These are phyloP conservation scores for Plemyria rubiginata DNA, from an alignment of 2,888 invertebrate genomes.

Conservation along the genomic window DNA sequence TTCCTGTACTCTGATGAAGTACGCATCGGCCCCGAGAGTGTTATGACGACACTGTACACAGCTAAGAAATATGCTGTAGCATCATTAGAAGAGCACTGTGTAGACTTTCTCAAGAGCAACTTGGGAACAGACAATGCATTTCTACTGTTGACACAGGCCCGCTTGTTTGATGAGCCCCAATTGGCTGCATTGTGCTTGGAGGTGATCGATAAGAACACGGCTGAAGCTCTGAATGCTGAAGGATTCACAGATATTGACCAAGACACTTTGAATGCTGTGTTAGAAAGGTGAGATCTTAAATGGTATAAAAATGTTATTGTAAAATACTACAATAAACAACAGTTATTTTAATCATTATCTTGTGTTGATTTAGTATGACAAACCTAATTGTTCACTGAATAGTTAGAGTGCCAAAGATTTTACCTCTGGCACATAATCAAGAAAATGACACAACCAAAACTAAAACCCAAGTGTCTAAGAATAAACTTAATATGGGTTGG, in stretches of 20 bases:
- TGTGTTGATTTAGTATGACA: slow-evolving; percentile 29
- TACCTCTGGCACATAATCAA: slow-evolving; percentile 28
- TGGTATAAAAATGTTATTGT: neutral
- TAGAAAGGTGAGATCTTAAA: slow-evolving; percentile 80
- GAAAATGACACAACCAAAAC: slow-evolving; percentile 23
- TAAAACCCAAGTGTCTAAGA: slow-evolving; percentile 1
- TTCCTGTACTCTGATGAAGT: slow-evolving; percentile 93
- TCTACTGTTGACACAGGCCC: slow-evolving; percentile 90
- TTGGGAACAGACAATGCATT: slow-evolving; percentile 93
- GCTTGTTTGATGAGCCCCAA: slow-evolving; percentile 93
- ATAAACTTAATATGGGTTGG: too few relatives aligned
- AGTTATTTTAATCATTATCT: slow-evolving; percentile 9
- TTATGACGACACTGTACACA: slow-evolving; percentile 94
- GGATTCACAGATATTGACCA: slow-evolving; percentile 93
- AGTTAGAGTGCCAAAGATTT: slow-evolving; percentile 27
- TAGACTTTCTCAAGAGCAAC: slow-evolving; percentile 90
- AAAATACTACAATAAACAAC: slow-evolving; percentile 14
- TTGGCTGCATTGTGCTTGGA: slow-evolving; percentile 92
- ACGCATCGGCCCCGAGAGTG: slow-evolving; percentile 92
- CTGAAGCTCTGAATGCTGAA: slow-evolving; percentile 91
- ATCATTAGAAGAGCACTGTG: slow-evolving; percentile 92
- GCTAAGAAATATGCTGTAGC: slow-evolving; percentile 95
- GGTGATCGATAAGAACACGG: slow-evolving; percentile 93
- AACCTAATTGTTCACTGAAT: slow-evolving; percentile 25
- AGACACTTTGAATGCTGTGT: slow-evolving; percentile 90